phyloP scores from a whole-genome alignment of 2,888 invertebrate genomes.

The Oeneis ivallda region DNA sequence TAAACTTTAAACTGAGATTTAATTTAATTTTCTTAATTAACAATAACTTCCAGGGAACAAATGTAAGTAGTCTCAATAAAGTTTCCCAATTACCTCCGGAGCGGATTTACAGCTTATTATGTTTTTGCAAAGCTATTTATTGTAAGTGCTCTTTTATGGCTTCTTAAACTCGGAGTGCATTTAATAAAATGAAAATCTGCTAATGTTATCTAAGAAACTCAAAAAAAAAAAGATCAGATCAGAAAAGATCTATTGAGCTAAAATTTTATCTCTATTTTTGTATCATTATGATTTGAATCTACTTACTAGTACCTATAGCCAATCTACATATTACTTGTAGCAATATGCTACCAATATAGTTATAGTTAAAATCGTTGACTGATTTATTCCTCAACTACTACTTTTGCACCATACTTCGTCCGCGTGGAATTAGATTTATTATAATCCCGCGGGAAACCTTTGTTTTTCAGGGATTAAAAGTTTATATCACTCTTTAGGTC shows the following conservation, averaged over 20 bases:
- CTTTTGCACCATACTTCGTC: too few species aligned
- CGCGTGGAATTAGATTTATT: too few species aligned
- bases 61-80: conserved; percentile 39
- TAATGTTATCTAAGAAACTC: conserved; percentile 3
- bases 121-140: conserved; percentile 38
- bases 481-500: too few species aligned
- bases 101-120: conserved; percentile 41
- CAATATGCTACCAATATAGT: too few species aligned
- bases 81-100: conserved; percentile 41
- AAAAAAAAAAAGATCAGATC: too few species aligned
- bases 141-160: conserved; percentile 30
- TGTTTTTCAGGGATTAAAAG: too few species aligned
- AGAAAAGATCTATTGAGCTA: background rate
- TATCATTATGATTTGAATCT: background rate
- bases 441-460: too few species aligned
- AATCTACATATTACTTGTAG: too few species aligned
- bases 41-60: conserved; percentile 34
- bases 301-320: too few species aligned
- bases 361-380: too few species aligned
- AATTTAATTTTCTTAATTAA: conserved; percentile 14
- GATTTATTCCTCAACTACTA: too few species aligned
- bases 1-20: conserved; percentile 4
- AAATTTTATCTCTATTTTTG: background rate
- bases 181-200: conserved; percentile 18
- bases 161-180: conserved; percentile 6